phyloP scores from a whole-genome alignment of 2,888 invertebrate species.

The Eretmocerus hayati region DNA sequence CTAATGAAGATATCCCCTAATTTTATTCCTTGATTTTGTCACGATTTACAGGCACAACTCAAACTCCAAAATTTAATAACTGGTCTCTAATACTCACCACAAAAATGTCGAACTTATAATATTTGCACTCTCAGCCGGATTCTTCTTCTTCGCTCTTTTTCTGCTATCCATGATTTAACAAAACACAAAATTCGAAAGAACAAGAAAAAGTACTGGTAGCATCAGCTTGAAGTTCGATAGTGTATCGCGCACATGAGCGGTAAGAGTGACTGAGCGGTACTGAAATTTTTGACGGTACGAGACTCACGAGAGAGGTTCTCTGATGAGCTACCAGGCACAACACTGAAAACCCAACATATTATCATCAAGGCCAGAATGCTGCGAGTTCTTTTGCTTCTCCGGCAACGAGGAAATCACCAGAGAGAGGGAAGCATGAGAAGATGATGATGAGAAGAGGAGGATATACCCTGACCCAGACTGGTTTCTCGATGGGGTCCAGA shows the following conservation, averaged over 20 bases:
- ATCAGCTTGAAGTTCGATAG: no score
- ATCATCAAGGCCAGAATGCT: background rate
- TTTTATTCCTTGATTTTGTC: no score
- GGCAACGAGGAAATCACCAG: background rate
- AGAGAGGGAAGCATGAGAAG: background rate
- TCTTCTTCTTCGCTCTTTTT: slow-evolving; percentile 13
- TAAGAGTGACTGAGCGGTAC: no score
- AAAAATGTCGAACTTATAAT: slow-evolving; percentile 27
- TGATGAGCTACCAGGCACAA: background rate
- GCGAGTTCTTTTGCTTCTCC: background rate
- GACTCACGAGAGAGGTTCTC: background rate
- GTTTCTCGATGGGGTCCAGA: no score
- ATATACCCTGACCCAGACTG: no score
- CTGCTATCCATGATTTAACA: slow-evolving; percentile 22
- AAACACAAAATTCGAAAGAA: no score
- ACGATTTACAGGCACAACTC: no score
- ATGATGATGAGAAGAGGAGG: background rate
- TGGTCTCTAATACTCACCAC: slow-evolving; percentile 28
- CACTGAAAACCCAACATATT: background rate
- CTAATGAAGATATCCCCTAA: no score
- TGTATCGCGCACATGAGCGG: no score
- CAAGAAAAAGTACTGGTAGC: no score
- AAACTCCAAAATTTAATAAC: no score
- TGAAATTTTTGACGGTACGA: no score
- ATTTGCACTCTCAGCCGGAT: slow-evolving; percentile 29